These are phyloP conservation scores for Cantharis rustica DNA, from an alignment of 2,888 invertebrate species.

Conservation along the genomic window DNA sequence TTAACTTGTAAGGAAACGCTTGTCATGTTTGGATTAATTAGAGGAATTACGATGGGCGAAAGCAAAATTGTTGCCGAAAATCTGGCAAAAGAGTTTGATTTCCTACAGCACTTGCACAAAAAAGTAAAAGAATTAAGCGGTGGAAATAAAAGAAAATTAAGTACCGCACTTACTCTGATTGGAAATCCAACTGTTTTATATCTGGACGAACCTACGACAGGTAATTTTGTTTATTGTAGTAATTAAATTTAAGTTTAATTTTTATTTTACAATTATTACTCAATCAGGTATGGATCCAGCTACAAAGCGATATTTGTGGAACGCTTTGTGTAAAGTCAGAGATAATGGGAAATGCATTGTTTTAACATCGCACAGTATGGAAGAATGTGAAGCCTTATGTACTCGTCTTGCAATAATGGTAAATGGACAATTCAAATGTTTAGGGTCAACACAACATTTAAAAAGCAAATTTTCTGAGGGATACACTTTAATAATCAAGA, in stretches of 20 bases:
- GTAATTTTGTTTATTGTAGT: constrained; percentile 40
- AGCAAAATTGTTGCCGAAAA: constrained; percentile 46
- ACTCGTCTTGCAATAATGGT: constrained; percentile 84
- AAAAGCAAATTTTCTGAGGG: constrained; percentile 79
- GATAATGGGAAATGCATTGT: constrained; percentile 76
- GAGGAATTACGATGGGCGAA: constrained; percentile 54
- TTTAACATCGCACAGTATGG: constrained; percentile 86
- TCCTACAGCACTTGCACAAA: constrained; percentile 56
- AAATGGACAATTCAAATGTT: constrained; percentile 79
- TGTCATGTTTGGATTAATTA: constrained; percentile 58
- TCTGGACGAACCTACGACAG: constrained; percentile 62
- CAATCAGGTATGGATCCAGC: constrained; percentile 78
- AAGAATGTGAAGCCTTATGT: constrained; percentile 85
- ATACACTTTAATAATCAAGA: constrained; percentile 54
- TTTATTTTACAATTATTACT: not conserved
- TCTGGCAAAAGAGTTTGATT: constrained; percentile 55
- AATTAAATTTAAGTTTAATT: not conserved
- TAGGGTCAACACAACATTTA: constrained; percentile 80
- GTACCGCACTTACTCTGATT: constrained; percentile 61
- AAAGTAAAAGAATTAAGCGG: constrained; percentile 57
- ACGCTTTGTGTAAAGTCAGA: constrained; percentile 70
- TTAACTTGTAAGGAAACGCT: constrained; percentile 61
- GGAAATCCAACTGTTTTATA: constrained; percentile 62
- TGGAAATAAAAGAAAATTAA: constrained; percentile 63
- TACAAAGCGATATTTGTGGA: constrained; percentile 81